These are phyloP conservation scores for Thalpophila matura DNA, from an alignment of 2,888 invertebrate genomes.

Conservation along the genomic window DNA sequence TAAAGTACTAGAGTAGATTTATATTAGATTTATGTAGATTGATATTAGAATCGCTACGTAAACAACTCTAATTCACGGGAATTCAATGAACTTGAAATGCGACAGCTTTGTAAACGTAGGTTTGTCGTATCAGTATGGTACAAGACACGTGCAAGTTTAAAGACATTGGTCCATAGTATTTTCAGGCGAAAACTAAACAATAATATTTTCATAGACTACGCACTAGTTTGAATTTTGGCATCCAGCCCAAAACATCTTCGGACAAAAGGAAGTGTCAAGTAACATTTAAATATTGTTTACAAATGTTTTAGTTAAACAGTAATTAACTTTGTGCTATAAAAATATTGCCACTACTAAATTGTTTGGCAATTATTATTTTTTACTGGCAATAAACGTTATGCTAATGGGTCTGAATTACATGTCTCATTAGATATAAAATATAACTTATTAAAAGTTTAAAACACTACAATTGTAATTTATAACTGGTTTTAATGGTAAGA, in stretches of 20 bases:
- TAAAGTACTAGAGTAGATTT: too few relatives aligned
- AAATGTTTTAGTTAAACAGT: neutral
- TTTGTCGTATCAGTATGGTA: too few relatives aligned
- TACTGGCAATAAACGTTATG: constrained; percentile 5
- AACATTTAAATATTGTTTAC: constrained; percentile 4
- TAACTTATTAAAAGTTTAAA: neutral
- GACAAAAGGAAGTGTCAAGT: constrained; percentile 1
- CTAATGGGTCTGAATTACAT: neutral
- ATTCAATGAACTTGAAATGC: neutral
- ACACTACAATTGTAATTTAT: neutral
- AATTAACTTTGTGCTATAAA: neutral
- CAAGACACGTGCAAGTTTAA: constrained; percentile 9
- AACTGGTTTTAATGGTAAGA: neutral
- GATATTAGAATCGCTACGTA: too few relatives aligned
- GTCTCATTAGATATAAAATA: neutral
- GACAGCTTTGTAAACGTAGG: neutral
- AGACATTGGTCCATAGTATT: neutral
- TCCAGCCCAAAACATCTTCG: neutral
- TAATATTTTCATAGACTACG: neutral
- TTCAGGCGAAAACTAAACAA: neutral
- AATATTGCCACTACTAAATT: constrained; percentile 3
- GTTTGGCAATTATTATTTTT: neutral
- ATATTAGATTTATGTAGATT: too few relatives aligned
- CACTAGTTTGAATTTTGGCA: constrained; percentile 12
- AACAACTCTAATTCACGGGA: too few relatives aligned